These are phyloP conservation scores for Tiphia femorata DNA, from an alignment of 2,888 invertebrate species.

Conservation along the genomic window DNA sequence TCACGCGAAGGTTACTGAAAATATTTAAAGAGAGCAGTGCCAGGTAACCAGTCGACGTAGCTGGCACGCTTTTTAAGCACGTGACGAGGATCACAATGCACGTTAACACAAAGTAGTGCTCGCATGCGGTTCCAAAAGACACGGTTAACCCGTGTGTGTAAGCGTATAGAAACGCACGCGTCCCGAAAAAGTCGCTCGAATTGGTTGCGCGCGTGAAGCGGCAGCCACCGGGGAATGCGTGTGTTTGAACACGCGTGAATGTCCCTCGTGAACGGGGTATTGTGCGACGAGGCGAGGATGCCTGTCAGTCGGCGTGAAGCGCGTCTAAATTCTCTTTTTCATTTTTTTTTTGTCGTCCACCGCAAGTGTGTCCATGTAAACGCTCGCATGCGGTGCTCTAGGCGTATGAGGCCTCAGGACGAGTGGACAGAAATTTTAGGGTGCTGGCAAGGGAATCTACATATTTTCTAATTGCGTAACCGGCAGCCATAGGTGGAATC, in stretches of 20 bases:
- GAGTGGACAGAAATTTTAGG: no score
- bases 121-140: no score
- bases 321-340: slow-evolving; percentile 36
- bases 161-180: slow-evolving; percentile 11
- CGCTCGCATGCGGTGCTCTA: no score
- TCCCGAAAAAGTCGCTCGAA: no score
- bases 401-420: no score
- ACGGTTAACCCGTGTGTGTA: no score
- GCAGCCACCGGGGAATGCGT: slow-evolving; percentile 8
- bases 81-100: slow-evolving; percentile 35
- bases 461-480: no score
- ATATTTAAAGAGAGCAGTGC: slow-evolving; percentile 19
- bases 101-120: slow-evolving; percentile 6
- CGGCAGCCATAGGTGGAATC: no score
- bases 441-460: no score
- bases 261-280: slow-evolving; percentile 31
- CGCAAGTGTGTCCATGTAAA: no score
- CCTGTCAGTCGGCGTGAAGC: slow-evolving; percentile 33
- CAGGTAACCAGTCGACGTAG: slow-evolving; percentile 17
- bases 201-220: slow-evolving; percentile 12
- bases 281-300: slow-evolving; percentile 31
- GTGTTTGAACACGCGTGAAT: slow-evolving; percentile 39
- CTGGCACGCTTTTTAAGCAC: slow-evolving; percentile 23
- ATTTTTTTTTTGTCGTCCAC: no score
- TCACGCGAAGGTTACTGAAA: slow-evolving; percentile 17